Evolutionary conservation across 2,888 invertebrate species (phyloP).

Genomic region (Tenodera sinensis): DNA sequence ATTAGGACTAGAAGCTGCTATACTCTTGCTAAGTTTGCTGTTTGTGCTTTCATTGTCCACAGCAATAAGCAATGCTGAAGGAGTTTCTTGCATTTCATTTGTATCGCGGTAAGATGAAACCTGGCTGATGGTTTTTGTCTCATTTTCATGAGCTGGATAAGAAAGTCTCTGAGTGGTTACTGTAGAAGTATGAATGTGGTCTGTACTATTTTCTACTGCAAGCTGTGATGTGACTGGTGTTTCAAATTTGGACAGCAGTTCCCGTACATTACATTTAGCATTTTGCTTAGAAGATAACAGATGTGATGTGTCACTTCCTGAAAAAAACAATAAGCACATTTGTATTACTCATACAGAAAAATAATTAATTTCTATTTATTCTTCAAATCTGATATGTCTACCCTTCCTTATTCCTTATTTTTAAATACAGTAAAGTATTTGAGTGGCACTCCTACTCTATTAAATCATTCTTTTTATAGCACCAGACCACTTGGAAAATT

Average conservation of each 20-base stretch:
- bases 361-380: no score
- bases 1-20: not conserved
- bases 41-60: not conserved
- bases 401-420: not conserved
- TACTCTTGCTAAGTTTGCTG: not conserved
- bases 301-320: not conserved
- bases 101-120: not conserved
- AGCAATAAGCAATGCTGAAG: not conserved
- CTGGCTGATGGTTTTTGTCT: not conserved
- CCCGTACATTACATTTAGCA: conserved; percentile 55
- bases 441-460: no score
- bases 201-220: not conserved
- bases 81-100: not conserved
- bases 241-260: conserved; percentile 61
- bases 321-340: not conserved
- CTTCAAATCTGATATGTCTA: no score
- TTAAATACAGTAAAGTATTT: not conserved
- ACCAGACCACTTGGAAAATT: no score
- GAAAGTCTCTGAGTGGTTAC: conserved; percentile 38
- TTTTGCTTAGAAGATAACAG: conserved; percentile 35
- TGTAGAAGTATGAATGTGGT: conserved; percentile 41
- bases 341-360: no score
- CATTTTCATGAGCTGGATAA: not conserved
- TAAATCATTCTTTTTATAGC: no score
- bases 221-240: conserved; percentile 50